These are phyloP conservation scores for Phylloscopus collybita DNA, from an alignment of 2,797 vertebrate species.

Conservation along the genomic window DNA sequence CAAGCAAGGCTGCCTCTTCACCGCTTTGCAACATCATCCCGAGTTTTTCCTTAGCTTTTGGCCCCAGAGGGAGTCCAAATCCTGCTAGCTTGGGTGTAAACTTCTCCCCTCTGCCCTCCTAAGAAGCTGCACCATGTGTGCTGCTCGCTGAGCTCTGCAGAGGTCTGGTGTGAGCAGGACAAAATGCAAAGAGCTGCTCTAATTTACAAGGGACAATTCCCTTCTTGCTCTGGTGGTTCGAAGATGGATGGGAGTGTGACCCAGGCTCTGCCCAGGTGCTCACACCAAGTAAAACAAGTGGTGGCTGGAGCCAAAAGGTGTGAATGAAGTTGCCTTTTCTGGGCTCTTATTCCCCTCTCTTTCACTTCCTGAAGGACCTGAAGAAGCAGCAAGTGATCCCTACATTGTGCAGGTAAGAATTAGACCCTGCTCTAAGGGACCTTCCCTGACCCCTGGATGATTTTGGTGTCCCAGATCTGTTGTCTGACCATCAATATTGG, in stretches of 20 bases:
- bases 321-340: not conserved
- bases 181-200: not conserved
- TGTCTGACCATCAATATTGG: not conserved
- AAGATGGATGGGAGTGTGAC: rapidly evolving
- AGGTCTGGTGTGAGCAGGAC: not conserved
- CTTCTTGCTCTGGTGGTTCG: not conserved
- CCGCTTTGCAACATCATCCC: not conserved
- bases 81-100: not conserved
- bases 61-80: not conserved
- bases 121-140: rapidly evolving
- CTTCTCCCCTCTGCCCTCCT: not conserved
- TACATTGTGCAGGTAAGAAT: not conserved
- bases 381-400: not conserved
- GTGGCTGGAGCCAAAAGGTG: not conserved
- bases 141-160: not conserved
- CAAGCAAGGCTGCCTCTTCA: not conserved
- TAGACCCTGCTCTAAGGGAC: rapidly evolving
- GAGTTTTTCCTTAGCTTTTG: not conserved
- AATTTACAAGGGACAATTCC: not conserved
- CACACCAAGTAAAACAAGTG: not conserved
- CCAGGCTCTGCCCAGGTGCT: not conserved
- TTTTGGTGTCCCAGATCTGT: not conserved
- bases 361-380: not conserved
- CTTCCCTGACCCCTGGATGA: not conserved
- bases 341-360: not conserved